Conservation (phyloP, 2,888 invertebrate genomes). For the Sinotaia quadrata region DNA sequence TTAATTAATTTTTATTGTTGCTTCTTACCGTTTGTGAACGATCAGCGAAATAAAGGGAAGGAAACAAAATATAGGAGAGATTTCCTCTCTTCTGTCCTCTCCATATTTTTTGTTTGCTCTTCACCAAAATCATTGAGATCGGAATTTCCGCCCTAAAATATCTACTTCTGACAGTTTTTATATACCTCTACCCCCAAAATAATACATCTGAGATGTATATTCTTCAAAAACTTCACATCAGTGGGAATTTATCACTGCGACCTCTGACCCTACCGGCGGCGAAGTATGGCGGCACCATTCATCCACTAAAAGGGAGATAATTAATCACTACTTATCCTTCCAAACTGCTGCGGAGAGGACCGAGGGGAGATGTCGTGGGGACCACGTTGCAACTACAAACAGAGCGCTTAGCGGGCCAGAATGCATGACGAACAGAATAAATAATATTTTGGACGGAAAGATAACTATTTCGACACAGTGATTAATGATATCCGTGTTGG, state of each 20-base stretch:
- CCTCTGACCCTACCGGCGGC: constrained; percentile 25
- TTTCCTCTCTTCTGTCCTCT: neutral
- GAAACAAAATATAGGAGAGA: no score
- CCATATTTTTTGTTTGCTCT: neutral
- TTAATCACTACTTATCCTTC: constrained; percentile 28
- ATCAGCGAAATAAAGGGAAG: no score
- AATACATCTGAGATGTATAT: neutral
- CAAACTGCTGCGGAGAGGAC: constrained; percentile 4
- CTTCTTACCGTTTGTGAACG: no score
- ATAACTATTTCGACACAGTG: constrained; percentile 29
- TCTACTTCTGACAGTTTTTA: neutral
- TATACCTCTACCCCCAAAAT: neutral
- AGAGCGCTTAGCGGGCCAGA: constrained; percentile 7
- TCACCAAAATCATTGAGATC: no score
- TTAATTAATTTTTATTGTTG: no score
- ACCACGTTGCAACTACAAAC: constrained; percentile 10
- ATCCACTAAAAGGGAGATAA: constrained; percentile 25
- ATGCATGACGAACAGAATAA: constrained; percentile 22
- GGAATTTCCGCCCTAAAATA: neutral
- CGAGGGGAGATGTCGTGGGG: neutral
- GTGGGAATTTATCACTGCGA: constrained; percentile 22
- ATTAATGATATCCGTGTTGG: constrained; percentile 11
- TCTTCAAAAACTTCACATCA: constrained; percentile 21
- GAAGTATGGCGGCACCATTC: constrained; percentile 25
- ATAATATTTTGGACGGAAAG: constrained; percentile 29